A percentile compares a stretch with the other conserved stretches of the same genome.
Evolutionary conservation across 2,888 invertebrate genomes (phyloP).

Genomic region (Cepaea hortensis): DNA sequence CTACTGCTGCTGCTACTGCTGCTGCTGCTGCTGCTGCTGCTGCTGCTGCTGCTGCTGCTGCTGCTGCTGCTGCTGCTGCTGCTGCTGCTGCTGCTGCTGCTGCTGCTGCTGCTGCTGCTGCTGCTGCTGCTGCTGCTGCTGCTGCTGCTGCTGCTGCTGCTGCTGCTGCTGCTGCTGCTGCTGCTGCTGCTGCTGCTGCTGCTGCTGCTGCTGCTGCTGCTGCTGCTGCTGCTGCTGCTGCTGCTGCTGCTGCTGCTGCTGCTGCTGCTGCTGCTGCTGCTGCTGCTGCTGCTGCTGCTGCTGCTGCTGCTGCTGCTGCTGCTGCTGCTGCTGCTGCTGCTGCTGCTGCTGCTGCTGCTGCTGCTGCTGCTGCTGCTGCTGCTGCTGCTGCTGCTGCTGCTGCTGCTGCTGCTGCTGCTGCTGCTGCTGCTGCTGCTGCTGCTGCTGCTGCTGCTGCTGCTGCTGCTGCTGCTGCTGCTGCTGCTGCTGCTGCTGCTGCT

Average conservation of each 20-base stretch:
- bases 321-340: constrained; percentile 18
- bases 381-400: constrained; percentile 25
- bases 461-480: neutral
- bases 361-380: constrained; percentile 23
- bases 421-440: constrained; percentile 30
- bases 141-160: neutral
- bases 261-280: constrained; percentile 35
- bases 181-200: neutral
- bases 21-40: neutral
- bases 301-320: constrained; percentile 21
- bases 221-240: constrained; percentile 31
- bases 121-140: constrained; percentile 7
- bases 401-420: constrained; percentile 22
- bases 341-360: constrained; percentile 16
- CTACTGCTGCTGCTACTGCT: neutral
- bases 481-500: neutral
- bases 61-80: constrained; percentile 7
- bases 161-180: neutral
- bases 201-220: constrained; percentile 25
- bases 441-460: neutral
- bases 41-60: neutral
- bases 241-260: constrained; percentile 33
- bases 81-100: constrained; percentile 1
- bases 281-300: constrained; percentile 1
- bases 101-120: constrained; percentile 1